A percentile compares a stretch with the other conserved stretches of the same genome.
Conservation (phyloP, 64 coral and sea anemone genomes). For the Hydrozoanthus tunicans region DNA sequence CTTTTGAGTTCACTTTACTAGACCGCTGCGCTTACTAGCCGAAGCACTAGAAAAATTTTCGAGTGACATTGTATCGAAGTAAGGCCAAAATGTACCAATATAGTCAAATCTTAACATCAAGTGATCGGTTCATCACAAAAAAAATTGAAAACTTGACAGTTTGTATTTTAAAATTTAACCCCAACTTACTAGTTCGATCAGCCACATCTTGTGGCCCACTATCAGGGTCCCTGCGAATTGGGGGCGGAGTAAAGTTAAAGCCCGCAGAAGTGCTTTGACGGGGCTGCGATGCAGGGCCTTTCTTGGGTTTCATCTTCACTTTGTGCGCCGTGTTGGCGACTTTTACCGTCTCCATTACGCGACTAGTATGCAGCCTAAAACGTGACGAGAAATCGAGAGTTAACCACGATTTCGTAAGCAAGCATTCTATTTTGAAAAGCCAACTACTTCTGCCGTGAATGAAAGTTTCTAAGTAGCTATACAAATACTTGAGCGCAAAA, state of each 20-base stretch:
- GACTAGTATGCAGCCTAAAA: slow-evolving; percentile 22
- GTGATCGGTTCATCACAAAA: neutral
- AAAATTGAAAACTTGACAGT: neutral
- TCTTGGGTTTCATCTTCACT: neutral
- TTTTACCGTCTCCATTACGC: slow-evolving; percentile 55
- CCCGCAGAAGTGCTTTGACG: slow-evolving; percentile 36
- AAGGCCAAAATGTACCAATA: too few relatives aligned
- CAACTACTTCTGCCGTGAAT: too few relatives aligned
- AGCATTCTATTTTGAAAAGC: too few relatives aligned
- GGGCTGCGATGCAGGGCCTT: neutral
- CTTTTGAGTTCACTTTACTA: too few relatives aligned
- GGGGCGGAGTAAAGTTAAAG: slow-evolving; percentile 29
- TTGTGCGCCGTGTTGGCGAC: slow-evolving; percentile 13
- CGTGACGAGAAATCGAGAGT: neutral
- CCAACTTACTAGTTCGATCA: slow-evolving; percentile 26
- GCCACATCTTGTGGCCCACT: neutral
- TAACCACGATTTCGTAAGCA: too few relatives aligned
- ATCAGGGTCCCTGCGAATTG: neutral
- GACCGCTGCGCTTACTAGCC: too few relatives aligned
- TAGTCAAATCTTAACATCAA: too few relatives aligned
- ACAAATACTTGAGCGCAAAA: too few relatives aligned
- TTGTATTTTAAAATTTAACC: too few relatives aligned
- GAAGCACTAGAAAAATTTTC: too few relatives aligned
- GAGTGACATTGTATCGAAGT: too few relatives aligned
- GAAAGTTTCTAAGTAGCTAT: too few relatives aligned